Evolutionary conservation across 2,797 vertebrate species (phyloP), one percentile per base, ranked within the genome.

Genomic region (Orestias chungarensis): DNA sequence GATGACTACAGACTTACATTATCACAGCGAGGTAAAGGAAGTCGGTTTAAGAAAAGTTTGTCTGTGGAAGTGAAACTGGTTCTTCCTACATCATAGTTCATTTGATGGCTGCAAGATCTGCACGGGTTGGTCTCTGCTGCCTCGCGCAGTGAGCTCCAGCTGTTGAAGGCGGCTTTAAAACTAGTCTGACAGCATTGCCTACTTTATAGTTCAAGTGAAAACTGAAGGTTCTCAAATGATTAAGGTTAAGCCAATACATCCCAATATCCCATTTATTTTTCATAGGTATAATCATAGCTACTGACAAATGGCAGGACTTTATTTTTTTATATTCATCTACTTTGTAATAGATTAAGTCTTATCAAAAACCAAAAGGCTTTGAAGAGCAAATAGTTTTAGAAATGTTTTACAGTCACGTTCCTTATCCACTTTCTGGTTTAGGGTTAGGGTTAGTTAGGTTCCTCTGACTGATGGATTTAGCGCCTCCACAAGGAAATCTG

Each of bases 111-210:
- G 11, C 35, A 27, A 23, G 40, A n/a, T 15, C 42, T 62, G 33
- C 20, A 40, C n/a, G 29, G 27, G 9, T 47, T 23, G 3, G 18
- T 33, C 42, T 47, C 43, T 49, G 29, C 0, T 4, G 55, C 20
- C 18, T 59, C 31, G 23, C 8, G 55, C 11, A 25, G 46, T 67
- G 74, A 68, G 66, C 59, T 74, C 57, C 62, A 77, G 54, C 38
- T 75, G 42, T 62, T 66, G 4, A 44, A 35, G 40, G n/a, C 50
- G 33, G 64, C 27, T 76, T 80, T 17, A 68, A 15, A 61, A 62
- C 64, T 42, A 43, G 72, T 71, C 68, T 31, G 50, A 65, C 82
- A 71, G 64, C 84, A 88, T 89, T 90, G 81, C 86, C 70, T 52
- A 62, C 35, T 55, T 66, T 33, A 52, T 12, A 68, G 9, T 10